phyloP scores from a whole-genome alignment of 2,888 invertebrate genomes.

The Stenodera caucasica region DNA sequence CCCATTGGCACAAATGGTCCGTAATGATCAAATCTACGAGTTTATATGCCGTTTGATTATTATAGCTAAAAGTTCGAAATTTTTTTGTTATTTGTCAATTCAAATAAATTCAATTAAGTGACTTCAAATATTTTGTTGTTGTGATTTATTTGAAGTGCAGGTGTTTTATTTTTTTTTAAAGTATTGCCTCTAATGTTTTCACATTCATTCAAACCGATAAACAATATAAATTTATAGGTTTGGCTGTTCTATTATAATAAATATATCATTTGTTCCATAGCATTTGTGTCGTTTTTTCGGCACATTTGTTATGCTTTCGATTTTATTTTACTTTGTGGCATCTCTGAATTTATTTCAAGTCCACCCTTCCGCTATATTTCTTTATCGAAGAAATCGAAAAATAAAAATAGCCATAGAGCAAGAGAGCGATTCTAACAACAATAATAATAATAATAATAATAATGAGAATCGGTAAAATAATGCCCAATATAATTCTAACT shows the following conservation, averaged over 20 bases:
- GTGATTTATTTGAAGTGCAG: too few relatives aligned
- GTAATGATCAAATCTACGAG: slow-evolving; percentile 52
- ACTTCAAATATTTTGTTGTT: too few relatives aligned
- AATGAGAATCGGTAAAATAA: slow-evolving; percentile 50
- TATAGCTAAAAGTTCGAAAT: slow-evolving; percentile 44
- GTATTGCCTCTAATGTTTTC: too few relatives aligned
- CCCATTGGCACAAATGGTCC: slow-evolving; percentile 51
- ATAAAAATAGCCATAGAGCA: slow-evolving; percentile 22
- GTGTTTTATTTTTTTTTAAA: not conserved
- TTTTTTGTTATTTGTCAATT: too few relatives aligned
- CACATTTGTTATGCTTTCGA: slow-evolving; percentile 51
- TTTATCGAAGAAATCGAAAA: slow-evolving; percentile 38
- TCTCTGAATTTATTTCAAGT: slow-evolving; percentile 46
- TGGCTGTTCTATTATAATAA: slow-evolving; percentile 49
- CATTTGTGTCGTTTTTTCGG: slow-evolving; percentile 52
- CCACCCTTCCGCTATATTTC: slow-evolving; percentile 51
- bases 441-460: slow-evolving; percentile 8
- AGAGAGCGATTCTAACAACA: not conserved
- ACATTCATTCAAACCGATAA: slow-evolving; percentile 33
- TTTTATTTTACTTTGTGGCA: slow-evolving; percentile 48
- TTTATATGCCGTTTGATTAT: slow-evolving; percentile 51
- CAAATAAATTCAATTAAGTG: not conserved
- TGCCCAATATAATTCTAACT: slow-evolving; percentile 48
- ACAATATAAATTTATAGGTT: slow-evolving; percentile 46
- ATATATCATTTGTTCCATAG: slow-evolving; percentile 51